Conservation (phyloP, 2,888 invertebrate species). For the Linnaemya vulpina region DNA sequence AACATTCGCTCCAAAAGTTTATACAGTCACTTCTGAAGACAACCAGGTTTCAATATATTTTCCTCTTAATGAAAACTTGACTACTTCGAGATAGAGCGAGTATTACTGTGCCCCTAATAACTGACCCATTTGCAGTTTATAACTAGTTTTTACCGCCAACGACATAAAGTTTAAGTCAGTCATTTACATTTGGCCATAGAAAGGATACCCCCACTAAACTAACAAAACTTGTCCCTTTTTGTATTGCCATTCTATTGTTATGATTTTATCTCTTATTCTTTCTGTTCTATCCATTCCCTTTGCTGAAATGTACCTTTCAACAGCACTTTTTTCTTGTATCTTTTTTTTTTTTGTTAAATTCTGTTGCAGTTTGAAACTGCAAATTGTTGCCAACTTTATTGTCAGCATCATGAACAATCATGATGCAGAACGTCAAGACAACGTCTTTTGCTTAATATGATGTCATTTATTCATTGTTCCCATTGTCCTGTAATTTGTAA, state of each 20-base stretch:
- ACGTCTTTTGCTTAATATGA: slow-evolving; percentile 56
- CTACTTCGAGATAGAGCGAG: not conserved
- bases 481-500: slow-evolving; percentile 68
- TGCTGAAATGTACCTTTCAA: slow-evolving; percentile 3
- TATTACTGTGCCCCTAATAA: not conserved
- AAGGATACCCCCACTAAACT: slow-evolving; percentile 22
- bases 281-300: not conserved
- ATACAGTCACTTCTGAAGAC: too few relatives aligned
- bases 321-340: too few relatives aligned
- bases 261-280: slow-evolving; percentile 23
- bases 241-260: slow-evolving; percentile 18
- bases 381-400: slow-evolving; percentile 64
- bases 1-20: too few relatives aligned
- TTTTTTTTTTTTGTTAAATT: too few relatives aligned
- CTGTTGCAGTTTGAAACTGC: slow-evolving; percentile 52
- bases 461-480: slow-evolving; percentile 68
- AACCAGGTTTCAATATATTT: too few relatives aligned
- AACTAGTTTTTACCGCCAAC: not conserved
- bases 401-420: slow-evolving; percentile 57
- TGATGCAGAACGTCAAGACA: slow-evolving; percentile 58
- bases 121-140: not conserved
- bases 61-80: not conserved
- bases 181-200: slow-evolving; percentile 19
- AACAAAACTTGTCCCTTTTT: slow-evolving; percentile 33
- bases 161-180: not conserved